Conservation (phyloP, 2,113 vertebrate genomes). For the Paradisaea rubra region DNA sequence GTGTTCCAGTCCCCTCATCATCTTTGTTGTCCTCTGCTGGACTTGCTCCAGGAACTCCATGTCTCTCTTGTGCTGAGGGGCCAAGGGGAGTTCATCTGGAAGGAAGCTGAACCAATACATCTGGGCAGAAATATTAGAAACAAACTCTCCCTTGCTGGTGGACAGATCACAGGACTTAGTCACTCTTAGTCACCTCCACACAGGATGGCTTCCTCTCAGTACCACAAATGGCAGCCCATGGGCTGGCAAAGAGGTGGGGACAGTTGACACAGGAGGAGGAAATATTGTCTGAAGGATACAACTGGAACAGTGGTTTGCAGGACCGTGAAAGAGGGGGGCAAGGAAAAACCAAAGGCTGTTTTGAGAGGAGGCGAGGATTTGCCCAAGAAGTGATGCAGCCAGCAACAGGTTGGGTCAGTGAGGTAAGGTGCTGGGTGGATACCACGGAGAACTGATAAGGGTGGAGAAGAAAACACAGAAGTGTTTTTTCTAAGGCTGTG, state of each 20-base stretch:
- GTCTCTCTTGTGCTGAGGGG: background rate
- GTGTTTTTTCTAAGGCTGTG: background rate
- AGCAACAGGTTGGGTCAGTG: background rate
- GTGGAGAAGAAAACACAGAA: background rate
- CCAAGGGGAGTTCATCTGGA: background rate
- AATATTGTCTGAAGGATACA: background rate
- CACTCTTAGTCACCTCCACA: background rate
- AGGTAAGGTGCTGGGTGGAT: background rate
- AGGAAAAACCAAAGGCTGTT: background rate
- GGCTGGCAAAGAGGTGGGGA: background rate
- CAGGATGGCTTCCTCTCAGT: background rate
- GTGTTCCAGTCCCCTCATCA: background rate
- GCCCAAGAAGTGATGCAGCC: background rate
- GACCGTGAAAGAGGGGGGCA: background rate
- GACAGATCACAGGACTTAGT: background rate
- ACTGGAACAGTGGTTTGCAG: slow-evolving; percentile 9
- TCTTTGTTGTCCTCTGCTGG: background rate
- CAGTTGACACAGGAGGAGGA: background rate
- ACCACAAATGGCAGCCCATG: background rate
- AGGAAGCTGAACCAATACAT: background rate
- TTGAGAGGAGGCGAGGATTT: background rate
- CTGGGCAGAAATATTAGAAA: background rate
- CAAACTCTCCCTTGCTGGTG: background rate
- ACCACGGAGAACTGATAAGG: background rate
- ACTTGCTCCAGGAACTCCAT: background rate